Evolutionary conservation across 2,888 invertebrate species (phyloP), one percentile per base, ranked within the genome.

Genomic region (Mesorhabditis spiculigera): DNA sequence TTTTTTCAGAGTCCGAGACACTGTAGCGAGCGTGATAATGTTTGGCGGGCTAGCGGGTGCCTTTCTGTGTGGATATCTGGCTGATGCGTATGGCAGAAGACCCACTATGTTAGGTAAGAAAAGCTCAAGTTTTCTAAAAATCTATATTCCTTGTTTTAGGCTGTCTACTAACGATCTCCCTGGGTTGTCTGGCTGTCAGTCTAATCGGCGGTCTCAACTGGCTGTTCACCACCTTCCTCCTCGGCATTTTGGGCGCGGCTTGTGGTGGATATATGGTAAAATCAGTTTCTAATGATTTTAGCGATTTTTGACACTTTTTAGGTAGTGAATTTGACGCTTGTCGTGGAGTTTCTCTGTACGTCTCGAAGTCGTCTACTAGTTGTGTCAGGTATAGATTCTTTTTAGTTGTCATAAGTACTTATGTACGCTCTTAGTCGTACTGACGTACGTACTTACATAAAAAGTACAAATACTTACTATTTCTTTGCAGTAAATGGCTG

Each of bases 11-110:
- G 58, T 50, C 3, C 8, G n/a, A n/a, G n/a, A n/a, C 58, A 50
- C n/a, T n/a, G 58, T 50, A 10, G 8, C 82, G 4, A 75, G 78
- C 50, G 65, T 71, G 13, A 71, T 82, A 13, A 83, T 85, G 83
- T 68, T 75, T 45, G 84, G 83, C 45, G 85, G 80, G 5, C 66
- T 84, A 0, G 41, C 79, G 5, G 85, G 85, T 41, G 75, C 85
- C 3, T 78, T 84, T 62, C 16, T 76, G 43, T 74, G 81, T 43
- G 85, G 85, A 8, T 81, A 74, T 68, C 43, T 82, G 5, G 83
- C 85, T 0, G 85, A 86, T 72, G 73, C 73, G n/a, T 77, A 75
- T 65, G 85, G 85, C 0, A 70, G 85, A 16, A 81, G 76, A 66
- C 84, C 85, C 4, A 78, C 80, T 5, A 74, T 78, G 43, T 73